These are phyloP conservation scores for Daphoenositta chrysoptera DNA, from an alignment of 2,113 vertebrate genomes.

Conservation along the genomic window DNA sequence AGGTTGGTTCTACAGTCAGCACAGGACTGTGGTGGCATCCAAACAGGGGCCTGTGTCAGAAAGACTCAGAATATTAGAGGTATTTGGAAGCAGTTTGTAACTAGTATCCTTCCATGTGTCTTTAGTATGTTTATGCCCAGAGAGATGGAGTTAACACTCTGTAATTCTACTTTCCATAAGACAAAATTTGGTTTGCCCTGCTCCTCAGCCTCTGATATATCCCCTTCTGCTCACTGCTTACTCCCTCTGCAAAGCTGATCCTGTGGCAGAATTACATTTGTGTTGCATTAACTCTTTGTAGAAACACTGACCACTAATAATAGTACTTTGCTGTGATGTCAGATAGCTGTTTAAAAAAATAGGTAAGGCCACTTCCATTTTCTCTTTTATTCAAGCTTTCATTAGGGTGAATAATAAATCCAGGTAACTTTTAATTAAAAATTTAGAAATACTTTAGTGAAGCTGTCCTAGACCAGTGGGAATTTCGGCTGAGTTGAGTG, in stretches of 20 bases:
- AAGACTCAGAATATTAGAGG: neutral
- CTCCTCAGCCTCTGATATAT: neutral
- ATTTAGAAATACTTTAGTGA: neutral
- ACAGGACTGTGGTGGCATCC: neutral
- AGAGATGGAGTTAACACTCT: neutral
- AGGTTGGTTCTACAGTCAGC: neutral
- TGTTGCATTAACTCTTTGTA: neutral
- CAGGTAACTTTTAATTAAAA: neutral
- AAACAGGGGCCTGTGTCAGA: neutral
- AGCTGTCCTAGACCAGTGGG: neutral
- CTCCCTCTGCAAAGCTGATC: neutral
- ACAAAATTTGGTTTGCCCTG: neutral
- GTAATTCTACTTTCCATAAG: neutral
- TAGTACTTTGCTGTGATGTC: neutral
- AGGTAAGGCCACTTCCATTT: neutral
- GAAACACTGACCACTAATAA: neutral
- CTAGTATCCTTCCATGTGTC: neutral
- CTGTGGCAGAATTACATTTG: neutral
- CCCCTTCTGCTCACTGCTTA: neutral
- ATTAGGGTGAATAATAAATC: neutral
- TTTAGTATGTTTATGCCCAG: neutral
- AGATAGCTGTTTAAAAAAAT: neutral
- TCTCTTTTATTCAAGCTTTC: neutral
- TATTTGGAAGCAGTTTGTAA: neutral
- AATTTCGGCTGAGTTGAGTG: neutral